A percentile compares a stretch with the other conserved stretches of the same genome.
Conservation (phyloP, 2,113 vertebrate species). For the Chloropsis cyanopogon region DNA sequence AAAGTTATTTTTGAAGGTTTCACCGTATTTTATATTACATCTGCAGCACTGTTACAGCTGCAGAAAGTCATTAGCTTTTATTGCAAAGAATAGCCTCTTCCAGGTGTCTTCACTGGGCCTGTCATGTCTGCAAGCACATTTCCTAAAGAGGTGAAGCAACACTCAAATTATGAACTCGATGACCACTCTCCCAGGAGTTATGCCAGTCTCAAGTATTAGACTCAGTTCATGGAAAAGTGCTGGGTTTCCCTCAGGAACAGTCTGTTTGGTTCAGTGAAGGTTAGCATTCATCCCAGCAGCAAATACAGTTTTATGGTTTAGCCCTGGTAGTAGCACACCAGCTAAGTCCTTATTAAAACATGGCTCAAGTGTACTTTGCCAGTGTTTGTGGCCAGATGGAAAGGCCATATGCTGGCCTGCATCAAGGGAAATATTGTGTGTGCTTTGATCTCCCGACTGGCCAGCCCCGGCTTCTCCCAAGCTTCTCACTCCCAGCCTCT, state of each 20-base stretch:
- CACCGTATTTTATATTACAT: not conserved
- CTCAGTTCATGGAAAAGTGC: not conserved
- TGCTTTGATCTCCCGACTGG: not conserved
- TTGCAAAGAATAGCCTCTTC: not conserved
- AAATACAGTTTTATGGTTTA: not conserved
- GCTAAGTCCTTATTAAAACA: not conserved
- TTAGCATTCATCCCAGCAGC: not conserved
- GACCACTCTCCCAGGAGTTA: not conserved
- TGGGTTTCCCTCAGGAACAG: not conserved
- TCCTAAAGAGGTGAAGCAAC: not conserved
- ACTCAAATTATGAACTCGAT: not conserved
- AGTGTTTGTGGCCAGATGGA: not conserved
- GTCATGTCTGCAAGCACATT: not conserved
- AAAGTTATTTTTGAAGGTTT: not conserved
- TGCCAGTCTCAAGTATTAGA: not conserved
- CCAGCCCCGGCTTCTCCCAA: not conserved
- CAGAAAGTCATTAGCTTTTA: not conserved
- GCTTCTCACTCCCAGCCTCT: not conserved
- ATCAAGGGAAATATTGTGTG: not conserved
- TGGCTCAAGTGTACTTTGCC: not conserved
- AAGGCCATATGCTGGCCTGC: not conserved
- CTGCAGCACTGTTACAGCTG: not conserved
- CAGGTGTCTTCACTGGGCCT: not conserved
- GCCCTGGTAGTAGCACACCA: not conserved
- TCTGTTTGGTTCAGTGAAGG: not conserved